Evolutionary conservation across 2,113 vertebrate species (phyloP), one percentile per base, ranked within the genome.

Genomic region (Sebastes schlegelii): DNA sequence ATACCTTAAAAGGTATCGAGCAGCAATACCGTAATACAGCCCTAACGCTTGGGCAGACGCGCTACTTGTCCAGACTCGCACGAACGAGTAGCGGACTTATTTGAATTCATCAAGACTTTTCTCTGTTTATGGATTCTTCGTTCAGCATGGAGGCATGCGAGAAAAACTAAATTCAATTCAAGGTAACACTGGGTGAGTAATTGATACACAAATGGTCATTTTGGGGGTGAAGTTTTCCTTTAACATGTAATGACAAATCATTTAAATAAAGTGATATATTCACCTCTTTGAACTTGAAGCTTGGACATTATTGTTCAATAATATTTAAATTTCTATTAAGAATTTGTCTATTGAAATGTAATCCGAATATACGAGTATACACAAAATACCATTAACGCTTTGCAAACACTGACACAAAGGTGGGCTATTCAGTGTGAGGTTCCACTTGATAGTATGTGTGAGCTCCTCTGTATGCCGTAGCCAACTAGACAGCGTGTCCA

Each of bases 251-350:
- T 62, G 54, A 89, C 57, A 73, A 90, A 80, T 87, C 75, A 90
- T 79, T 86, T 40, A 5, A 93, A 93, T 92, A 94, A 92, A 93
- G 60, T 86, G 10, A 80, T 34, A 79, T 62, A 81, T 90, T 68
- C 68, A 72, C 62, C 64, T 79, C 68, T 89, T 84, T 87, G 21
- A 80, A 69, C 55, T 9, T 77, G 43, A 57, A 68, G 14, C 49
- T 62, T 34, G 26, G 55, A 45, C 8, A 13, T 72, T 71, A 70
- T 67, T 74, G 49, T 21, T 55, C 42, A 60, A 7, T 16, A 7
- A 21, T 1, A 52, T 14, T 19, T 42, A 17, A 1, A 55, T 64
- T 14, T 55, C 0, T 34, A 1, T 11, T 19, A 5, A 52, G 77
- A n/a, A 21, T 48, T 8, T 48, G 54, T 67, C 7, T 12, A 2